Conservation (phyloP, 2,797 vertebrate genomes). For the Lagodon rhomboides region DNA sequence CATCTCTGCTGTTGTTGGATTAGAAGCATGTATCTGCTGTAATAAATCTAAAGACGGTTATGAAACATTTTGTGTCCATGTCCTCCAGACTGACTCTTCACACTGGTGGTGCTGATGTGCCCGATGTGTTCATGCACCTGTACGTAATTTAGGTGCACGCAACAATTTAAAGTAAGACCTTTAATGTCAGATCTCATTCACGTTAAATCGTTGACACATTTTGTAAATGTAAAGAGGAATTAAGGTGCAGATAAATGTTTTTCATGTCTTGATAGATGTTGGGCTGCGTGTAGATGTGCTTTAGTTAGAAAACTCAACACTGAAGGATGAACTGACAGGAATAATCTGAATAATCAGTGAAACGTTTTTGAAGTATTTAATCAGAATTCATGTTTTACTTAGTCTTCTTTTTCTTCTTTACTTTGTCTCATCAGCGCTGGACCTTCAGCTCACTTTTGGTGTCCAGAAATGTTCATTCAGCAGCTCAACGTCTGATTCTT, state of each 20-base stretch:
- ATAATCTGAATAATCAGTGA: background rate
- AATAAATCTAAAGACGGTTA: background rate
- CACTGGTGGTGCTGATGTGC: too few relatives aligned
- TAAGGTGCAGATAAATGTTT: too few relatives aligned
- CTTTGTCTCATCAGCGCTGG: background rate
- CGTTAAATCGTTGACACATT: too few relatives aligned
- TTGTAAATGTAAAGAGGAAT: too few relatives aligned
- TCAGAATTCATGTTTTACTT: background rate
- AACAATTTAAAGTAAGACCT: too few relatives aligned
- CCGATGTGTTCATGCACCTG: too few relatives aligned
- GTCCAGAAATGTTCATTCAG: background rate
- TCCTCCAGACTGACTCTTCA: too few relatives aligned
- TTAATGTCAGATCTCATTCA: too few relatives aligned
- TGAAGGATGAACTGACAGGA: background rate
- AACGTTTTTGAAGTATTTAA: background rate
- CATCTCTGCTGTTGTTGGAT: constrained; percentile 10
- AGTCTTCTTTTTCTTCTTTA: background rate
- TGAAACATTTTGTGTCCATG: background rate
- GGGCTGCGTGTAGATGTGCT: too few relatives aligned
- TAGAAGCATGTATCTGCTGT: background rate
- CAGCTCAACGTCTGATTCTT: background rate
- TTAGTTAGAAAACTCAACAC: too few relatives aligned
- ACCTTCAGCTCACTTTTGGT: background rate
- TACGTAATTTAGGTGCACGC: too few relatives aligned
- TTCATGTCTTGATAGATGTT: too few relatives aligned